phyloP scores from a whole-genome alignment of 2,113 vertebrate genomes.

The Globicephala melas region DNA sequence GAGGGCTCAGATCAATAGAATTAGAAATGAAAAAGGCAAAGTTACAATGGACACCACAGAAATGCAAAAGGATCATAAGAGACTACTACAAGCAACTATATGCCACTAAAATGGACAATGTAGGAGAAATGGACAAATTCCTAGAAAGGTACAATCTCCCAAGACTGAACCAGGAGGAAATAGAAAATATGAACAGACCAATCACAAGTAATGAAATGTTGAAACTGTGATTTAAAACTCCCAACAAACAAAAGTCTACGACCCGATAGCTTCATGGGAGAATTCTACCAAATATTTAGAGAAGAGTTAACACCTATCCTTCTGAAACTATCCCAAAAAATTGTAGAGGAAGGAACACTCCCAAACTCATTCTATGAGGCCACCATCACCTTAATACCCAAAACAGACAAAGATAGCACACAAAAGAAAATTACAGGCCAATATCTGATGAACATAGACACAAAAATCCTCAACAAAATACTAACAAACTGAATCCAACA shows the following conservation, averaged over 20 bases:
- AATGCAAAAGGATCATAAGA: background rate
- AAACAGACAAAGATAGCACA: background rate
- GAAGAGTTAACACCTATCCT: background rate
- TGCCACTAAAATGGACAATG: background rate
- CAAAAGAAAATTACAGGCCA: background rate
- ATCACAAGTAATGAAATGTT: background rate
- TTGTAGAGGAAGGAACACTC: background rate
- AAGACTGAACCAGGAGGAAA: background rate
- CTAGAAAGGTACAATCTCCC: background rate
- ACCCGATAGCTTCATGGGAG: background rate
- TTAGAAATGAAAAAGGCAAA: background rate
- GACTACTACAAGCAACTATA: background rate
- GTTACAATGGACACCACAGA: background rate
- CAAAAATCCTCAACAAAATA: background rate
- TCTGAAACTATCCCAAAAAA: background rate
- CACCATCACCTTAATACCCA: background rate
- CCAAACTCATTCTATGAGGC: background rate
- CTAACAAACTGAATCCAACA: background rate
- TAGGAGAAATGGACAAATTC: background rate
- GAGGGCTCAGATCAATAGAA: background rate
- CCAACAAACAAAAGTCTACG: background rate
- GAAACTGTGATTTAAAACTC: background rate
- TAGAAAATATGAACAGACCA: background rate
- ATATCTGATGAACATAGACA: background rate
- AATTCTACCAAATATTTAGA: background rate